Evolutionary conservation across 2,113 vertebrate genomes (phyloP), one percentile per base, ranked within the genome.

Genomic region (Notiomystis cincta): DNA sequence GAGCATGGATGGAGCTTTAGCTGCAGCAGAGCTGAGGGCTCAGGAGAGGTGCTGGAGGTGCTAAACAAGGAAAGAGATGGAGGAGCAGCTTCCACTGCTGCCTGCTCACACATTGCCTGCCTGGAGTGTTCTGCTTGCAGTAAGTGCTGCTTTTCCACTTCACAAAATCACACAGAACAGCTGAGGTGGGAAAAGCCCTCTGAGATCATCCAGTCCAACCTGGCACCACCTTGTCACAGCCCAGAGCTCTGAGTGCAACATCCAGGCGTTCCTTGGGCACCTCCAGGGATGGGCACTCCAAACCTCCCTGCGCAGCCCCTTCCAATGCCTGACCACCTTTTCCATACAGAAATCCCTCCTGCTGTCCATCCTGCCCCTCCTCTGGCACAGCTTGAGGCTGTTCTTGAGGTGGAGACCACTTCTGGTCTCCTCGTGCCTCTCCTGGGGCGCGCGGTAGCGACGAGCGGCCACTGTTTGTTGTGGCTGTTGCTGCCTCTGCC

Each of bases 371-470:
- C 54, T 61, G 70, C 22, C 1, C 47, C 44, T 60, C 38, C 28
- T 7, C n/a, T n/a, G 69, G 53, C 15, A 9, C 60, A 35, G 24
- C 54, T 6, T 22, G 61, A n/a, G 53, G n/a, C 45, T 27, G 3
- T 35, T 4, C 30, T 57, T 28, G 53, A n/a, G 17, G 27, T 3
- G 3, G 38, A 73, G 28, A 37, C 21, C 6, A 3, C 51, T 88
- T 61, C 1, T 3, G n/a, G 6, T 67, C 22, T 23, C 20, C 33
- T 14, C 0, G 2, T 2, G 31, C 40, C 19, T 28, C 51, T 62
- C 13, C 6, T 5, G 2, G 35, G 15, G 65, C 24, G 0, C 3
- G 0, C 7, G 33, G 45, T 2, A 33, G 73, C 1, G 1, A 1
- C 1, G 17, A 72, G 65, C 66, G 7, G 0, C 5, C 1, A 0